phyloP scores from a whole-genome alignment of 2,113 vertebrate species.

The Trematocara macrostoma region DNA sequence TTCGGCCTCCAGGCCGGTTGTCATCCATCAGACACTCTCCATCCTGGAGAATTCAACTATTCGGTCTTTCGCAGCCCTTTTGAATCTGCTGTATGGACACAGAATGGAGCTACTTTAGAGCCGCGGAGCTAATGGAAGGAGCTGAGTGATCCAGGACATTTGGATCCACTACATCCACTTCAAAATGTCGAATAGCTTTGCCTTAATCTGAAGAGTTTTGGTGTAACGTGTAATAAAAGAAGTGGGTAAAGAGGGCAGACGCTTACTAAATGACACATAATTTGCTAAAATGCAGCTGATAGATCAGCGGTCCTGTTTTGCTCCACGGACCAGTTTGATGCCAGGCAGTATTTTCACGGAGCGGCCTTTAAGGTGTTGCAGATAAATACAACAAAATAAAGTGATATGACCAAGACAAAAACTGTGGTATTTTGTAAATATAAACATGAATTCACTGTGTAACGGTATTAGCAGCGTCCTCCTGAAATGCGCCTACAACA shows the following conservation, averaged over 20 bases:
- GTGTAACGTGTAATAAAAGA: not conserved
- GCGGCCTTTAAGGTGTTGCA: not conserved
- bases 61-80: not conserved
- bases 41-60: not conserved
- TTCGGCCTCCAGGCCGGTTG: not conserved
- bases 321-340: not conserved
- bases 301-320: not conserved
- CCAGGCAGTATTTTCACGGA: not conserved
- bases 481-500: accelerated
- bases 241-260: not conserved
- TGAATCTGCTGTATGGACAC: not conserved
- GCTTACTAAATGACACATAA: not conserved
- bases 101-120: not conserved
- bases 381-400: not conserved
- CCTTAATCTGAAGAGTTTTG: not conserved
- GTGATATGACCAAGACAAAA: accelerated
- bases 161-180: not conserved
- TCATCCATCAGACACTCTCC: not conserved
- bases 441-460: not conserved
- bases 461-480: not conserved
- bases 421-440: not conserved
- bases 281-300: not conserved
- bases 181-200: not conserved
- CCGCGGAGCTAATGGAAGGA: not conserved
- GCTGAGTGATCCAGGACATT: not conserved